Base-by-base conservation (phyloP, 2,797 vertebrate genomes). In the Benthosema pterotum region DNA sequence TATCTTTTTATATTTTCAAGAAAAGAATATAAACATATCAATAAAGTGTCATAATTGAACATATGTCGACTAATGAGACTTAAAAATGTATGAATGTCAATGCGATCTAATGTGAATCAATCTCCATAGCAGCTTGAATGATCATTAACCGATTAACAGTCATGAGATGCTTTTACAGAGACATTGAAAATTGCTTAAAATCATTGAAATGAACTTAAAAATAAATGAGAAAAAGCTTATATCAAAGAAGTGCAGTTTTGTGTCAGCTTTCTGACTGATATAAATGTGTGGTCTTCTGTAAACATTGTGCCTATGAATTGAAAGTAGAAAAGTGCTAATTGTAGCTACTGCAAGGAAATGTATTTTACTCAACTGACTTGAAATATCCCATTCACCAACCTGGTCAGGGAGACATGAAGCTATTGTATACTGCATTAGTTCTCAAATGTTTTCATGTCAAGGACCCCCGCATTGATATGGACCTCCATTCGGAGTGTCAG, bases 1-100 rank as follows among this genome's bases (percentile, higher is more conserved):
- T 90, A 92, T 90, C 89, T 89, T 93, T 93, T 92, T 91, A 92
- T 92, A 91, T 91, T 91, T 91, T 89, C 75, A 87, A 89, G 77
- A 65, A 86, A 87, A 86, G 89, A 88, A 89, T 87, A 83, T 84
- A 89, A 88, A 92, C 87, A 91, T 90, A 91, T 92, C 90, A 91
- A 91, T 90, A 87, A 91, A 91, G 79, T 86, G 85, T 89, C 78
- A 91, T 88, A 87, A 89, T 88, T 89, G 84, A 89, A 88, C 85
- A 81, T 88, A 87, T 90, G 90, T 90, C 83, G 87, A 90, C 88
- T 85, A 84, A 79, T 86, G 86, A 90, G 90, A 90, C 91, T 92
- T 91, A 90, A 86, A 25, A 88, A 88, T 89, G 89, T 91, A 90
- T 89, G 91, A 91, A 90, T 91, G 87, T 91, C 80, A 88, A 88